Evolutionary conservation across 2,797 vertebrate species (phyloP), one percentile per base, ranked within the genome.

Genomic region (Rhinella marina): DNA sequence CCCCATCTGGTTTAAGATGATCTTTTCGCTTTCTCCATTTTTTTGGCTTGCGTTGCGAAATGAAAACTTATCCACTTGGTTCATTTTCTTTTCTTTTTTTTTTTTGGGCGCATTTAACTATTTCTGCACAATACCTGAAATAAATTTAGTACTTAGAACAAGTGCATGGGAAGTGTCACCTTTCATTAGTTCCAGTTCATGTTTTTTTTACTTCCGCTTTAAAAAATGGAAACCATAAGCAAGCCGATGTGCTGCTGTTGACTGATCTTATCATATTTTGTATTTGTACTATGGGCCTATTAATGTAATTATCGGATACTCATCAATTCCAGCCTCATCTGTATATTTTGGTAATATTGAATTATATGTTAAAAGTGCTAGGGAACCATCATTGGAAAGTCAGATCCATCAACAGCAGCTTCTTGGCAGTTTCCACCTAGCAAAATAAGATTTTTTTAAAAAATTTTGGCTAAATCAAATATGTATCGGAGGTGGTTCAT

Each of bases 1-100:
- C 48, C 57, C 73, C 50, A 79, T 88, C 81, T 88, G 72, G 70
- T 84, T 59, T 70, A 52, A 14, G 23, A 59, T 78, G 57, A 88
- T 79, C 87, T 76, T 54, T 41, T 21, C 57, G 23, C 32, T 61
- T 50, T 75, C 25, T 73, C 32, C 57, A n/a, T 32, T 76, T 82
- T 82, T 70, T 56, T 72, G 85, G 29, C 50, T 86, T 11, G 29
- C 16, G 25, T 81, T 86, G 48, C 57, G 41, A 81, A 87, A 52
- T 81, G 29, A 72, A 41, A 86, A 81, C 29, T 21, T 32, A 73
- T 41, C 17, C 32, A 12, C 8, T 73, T 73, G 21, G 17, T 48
- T 73, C 32, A 48, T 21, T 73, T 73, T 17, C 21, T n/a, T 76
- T n/a, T 52, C 2, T 52, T 41, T 41, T 41, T 41, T 41, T 41